Evolutionary conservation across 2,888 invertebrate genomes (phyloP).

Genomic region (Ectemnius cavifrons): DNA sequence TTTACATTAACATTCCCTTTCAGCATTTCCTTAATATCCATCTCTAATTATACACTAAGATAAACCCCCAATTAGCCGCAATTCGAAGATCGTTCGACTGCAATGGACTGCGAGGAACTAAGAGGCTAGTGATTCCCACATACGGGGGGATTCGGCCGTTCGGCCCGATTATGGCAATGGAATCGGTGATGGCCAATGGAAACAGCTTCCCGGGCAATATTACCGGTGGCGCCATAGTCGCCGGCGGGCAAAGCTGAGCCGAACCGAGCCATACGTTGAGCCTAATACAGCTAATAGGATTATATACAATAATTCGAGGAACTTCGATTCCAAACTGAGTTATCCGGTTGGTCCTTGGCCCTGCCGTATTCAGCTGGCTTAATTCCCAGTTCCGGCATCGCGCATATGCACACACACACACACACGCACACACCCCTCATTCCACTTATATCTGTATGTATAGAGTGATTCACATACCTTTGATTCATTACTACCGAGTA

Average conservation of each 20-base stretch:
- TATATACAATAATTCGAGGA: conserved; percentile 53
- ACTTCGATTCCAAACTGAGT: conserved; percentile 54
- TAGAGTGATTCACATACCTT: too few species aligned
- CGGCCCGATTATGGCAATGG: neutral
- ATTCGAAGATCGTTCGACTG: too few species aligned
- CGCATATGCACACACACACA: neutral
- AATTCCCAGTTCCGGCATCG: conserved; percentile 41
- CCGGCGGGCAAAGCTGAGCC: neutral
- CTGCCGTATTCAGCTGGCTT: conserved; percentile 48
- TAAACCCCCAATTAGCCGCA: too few species aligned
- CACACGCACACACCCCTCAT: conserved; percentile 11
- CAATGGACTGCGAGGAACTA: conserved; percentile 2
- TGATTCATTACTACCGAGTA: too few species aligned
- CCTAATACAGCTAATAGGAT: conserved; percentile 51
- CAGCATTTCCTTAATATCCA: too few species aligned
- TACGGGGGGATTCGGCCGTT: neutral
- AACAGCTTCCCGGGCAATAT: too few species aligned
- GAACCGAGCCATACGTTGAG: conserved; percentile 18
- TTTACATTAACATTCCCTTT: too few species aligned
- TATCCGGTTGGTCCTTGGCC: conserved; percentile 44
- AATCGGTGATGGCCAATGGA: too few species aligned
- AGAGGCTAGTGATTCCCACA: neutral
- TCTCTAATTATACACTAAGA: too few species aligned
- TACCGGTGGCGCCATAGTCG: neutral
- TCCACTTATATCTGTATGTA: too few species aligned